Conservation (phyloP, 2,888 invertebrate species). For the Cyclophora punctaria region DNA sequence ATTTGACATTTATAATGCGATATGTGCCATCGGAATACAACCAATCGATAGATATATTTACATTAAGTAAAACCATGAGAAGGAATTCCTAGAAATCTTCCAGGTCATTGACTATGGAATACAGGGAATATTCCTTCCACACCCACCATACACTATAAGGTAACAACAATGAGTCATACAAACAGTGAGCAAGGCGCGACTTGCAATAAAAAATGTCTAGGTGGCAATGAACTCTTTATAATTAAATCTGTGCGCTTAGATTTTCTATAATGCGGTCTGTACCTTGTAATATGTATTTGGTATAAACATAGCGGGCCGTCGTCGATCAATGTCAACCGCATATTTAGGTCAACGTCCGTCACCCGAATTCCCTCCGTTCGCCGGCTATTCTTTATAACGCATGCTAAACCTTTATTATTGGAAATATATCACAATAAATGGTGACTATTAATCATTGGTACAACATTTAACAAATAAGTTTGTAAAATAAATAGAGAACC, state of each 20-base stretch:
- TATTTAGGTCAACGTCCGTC: conserved; percentile 71
- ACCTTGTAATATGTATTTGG: conserved; percentile 34
- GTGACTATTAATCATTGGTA: neutral
- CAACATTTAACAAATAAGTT: neutral
- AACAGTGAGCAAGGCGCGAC: conserved; percentile 43
- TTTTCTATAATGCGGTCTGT: conserved; percentile 19
- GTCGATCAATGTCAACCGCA: conserved; percentile 74
- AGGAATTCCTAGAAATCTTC: conserved; percentile 1
- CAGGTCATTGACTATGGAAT: neutral
- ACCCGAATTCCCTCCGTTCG: conserved; percentile 57
- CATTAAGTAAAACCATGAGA: conserved; percentile 10
- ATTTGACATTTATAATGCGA: conserved; percentile 27
- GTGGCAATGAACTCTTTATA: conserved; percentile 62
- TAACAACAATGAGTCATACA: conserved; percentile 41
- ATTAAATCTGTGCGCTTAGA: conserved; percentile 42
- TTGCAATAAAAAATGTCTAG: conserved; percentile 41
- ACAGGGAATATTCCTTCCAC: conserved; percentile 4
- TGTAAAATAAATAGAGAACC: no score
- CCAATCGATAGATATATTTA: conserved; percentile 20
- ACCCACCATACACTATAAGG: conserved; percentile 10
- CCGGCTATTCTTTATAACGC: conserved; percentile 46
- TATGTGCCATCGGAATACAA: conserved; percentile 28
- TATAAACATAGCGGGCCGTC: conserved; percentile 59
- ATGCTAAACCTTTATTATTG: conserved; percentile 28
- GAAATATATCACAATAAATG: neutral